These are phyloP conservation scores for Malurus alboscapulatus DNA, from an alignment of 2,113 vertebrate species.

Conservation along the genomic window DNA sequence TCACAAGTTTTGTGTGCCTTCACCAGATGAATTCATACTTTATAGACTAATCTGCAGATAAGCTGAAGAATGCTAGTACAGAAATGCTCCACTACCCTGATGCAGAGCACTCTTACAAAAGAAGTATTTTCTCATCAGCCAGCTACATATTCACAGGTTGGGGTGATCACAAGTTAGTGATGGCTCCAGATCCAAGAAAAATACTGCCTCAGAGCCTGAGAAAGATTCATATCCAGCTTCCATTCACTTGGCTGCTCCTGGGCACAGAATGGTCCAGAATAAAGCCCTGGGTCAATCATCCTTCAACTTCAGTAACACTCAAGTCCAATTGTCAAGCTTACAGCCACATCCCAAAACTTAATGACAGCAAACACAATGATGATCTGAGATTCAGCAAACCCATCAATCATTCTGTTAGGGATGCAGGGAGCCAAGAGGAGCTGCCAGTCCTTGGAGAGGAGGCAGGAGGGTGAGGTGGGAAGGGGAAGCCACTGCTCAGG, in stretches of 20 bases:
- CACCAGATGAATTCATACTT: neutral
- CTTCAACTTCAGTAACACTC: neutral
- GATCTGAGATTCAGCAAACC: neutral
- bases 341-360: neutral
- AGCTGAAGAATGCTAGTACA: neutral
- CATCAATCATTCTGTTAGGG: neutral
- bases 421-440: neutral
- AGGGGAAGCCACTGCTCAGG: neutral
- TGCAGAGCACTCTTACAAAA: neutral
- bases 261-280: neutral
- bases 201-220: neutral
- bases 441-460: neutral
- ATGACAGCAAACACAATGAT: fast-evolving
- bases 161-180: neutral
- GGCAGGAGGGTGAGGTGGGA: neutral
- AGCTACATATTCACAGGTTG: neutral
- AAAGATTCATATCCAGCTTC: neutral
- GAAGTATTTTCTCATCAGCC: neutral
- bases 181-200: neutral
- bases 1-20: neutral
- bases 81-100: neutral
- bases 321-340: neutral
- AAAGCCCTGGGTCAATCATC: neutral
- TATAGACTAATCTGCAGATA: neutral
- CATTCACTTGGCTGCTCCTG: neutral